Evolutionary conservation across 2,888 invertebrate species (phyloP).

Genomic region (Sarcophaga carnaria): DNA sequence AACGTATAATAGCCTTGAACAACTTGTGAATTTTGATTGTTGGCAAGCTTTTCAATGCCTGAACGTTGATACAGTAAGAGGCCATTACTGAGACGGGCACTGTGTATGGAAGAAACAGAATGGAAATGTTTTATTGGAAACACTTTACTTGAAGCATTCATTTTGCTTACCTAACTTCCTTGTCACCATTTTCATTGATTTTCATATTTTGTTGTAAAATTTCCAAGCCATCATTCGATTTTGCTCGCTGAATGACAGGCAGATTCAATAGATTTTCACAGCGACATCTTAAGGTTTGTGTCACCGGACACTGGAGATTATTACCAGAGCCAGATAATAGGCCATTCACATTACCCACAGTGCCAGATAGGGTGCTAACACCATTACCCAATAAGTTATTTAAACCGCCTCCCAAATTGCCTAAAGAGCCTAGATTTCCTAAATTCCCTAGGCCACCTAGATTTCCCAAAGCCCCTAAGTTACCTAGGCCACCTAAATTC

Average conservation of each 20-base stretch:
- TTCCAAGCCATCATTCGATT: conserved; percentile 49
- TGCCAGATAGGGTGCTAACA: conserved; percentile 36
- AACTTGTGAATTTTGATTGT: conserved; percentile 47
- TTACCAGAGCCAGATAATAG: conserved; percentile 6
- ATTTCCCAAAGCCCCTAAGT: conserved; percentile 30
- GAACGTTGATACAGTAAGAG: conserved; percentile 73
- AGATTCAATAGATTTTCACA: conserved; percentile 73
- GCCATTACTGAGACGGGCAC: conserved; percentile 74
- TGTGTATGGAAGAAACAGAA: conserved; percentile 34
- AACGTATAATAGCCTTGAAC: conserved; percentile 70
- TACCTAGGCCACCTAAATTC: conserved; percentile 49
- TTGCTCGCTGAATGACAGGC: not conserved
- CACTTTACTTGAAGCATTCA: no score
- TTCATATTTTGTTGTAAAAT: conserved; percentile 73
- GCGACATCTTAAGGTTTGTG: conserved; percentile 75
- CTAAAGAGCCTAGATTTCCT: conserved; percentile 29
- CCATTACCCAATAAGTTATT: conserved; percentile 31
- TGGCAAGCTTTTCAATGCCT: conserved; percentile 61
- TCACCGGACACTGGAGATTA: conserved; percentile 69
- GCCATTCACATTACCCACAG: conserved; percentile 41
- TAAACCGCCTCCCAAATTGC: conserved; percentile 21
- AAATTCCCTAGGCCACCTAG: conserved; percentile 71
- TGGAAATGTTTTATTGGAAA: not conserved
- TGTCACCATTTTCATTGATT: conserved; percentile 73
- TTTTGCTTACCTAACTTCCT: conserved; percentile 72